phyloP scores from a whole-genome alignment of 2,113 vertebrate species.

The Forbesichthys agassizii region DNA sequence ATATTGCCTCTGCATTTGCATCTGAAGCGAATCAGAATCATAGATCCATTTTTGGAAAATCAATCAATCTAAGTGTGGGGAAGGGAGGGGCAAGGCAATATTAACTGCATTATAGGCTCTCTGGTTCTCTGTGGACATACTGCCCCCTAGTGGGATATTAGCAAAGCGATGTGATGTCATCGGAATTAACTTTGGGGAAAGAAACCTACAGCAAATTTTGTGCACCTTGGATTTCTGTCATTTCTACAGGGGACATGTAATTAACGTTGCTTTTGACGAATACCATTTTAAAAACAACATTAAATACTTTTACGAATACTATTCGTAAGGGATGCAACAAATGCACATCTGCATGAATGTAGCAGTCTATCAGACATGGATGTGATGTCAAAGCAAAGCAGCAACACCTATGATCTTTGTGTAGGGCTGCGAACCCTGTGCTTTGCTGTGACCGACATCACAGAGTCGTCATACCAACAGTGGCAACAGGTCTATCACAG shows the following conservation, averaged over 20 bases:
- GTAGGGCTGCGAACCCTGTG: constrained; percentile 93
- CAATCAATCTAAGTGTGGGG: not conserved
- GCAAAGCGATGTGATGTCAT: constrained; percentile 40
- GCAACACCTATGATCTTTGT: constrained; percentile 1
- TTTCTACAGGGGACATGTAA: not conserved
- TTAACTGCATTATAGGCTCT: constrained; percentile 15
- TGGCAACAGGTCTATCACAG: constrained; percentile 87
- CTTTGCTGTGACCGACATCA: constrained; percentile 92
- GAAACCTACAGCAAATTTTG: constrained; percentile 45
- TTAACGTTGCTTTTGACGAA: not conserved
- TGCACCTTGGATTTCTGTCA: constrained; percentile 5
- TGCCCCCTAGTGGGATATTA: constrained; percentile 66
- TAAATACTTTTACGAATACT: too few species aligned
- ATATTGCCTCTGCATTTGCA: not conserved
- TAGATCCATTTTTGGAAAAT: not conserved
- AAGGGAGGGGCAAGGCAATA: constrained; percentile 5
- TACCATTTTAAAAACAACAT: too few species aligned
- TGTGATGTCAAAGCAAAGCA: not conserved
- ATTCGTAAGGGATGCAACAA: too few species aligned
- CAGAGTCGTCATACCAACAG: constrained; percentile 88
- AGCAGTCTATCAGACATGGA: not conserved
- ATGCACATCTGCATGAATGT: not conserved
- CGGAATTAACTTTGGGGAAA: constrained; percentile 37
- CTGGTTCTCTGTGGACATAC: constrained; percentile 38
- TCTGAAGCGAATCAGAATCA: not conserved